Base-by-base conservation (phyloP, 2,113 vertebrate species). In the Tenebrosternarchus preto region DNA sequence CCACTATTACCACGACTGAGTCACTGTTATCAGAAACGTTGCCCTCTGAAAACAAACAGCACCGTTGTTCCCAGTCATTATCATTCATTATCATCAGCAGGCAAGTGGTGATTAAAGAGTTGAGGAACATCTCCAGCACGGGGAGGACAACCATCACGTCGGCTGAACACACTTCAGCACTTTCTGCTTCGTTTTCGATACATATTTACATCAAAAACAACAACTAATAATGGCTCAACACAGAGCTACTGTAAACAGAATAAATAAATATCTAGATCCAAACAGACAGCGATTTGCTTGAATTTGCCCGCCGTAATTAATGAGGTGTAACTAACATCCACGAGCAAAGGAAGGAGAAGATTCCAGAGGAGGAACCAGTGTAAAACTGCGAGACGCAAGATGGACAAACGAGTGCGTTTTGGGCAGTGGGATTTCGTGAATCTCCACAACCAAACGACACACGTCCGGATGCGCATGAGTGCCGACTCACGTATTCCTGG, bases 401-500 rank as follows among this genome's bases (percentile, higher is more conserved):
- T 0, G 56, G 20, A 1, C n/a, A 22, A 59, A 59, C 4, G 9
- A 59, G 56, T 4, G 56, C 4, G 19, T 56, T 56, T n/a, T 22
- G 43, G 43, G 43, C 19, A n/a, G 4, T n/a, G 56, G 9, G 56
- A 4, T 22, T n/a, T 5, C 9, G 19, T 59, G 2, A 59, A 59
- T 5, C 56, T 22, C 9, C 56, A 59, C n/a, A n/a, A 59, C 56
- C 19, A 59, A 59, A n/a, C 8, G 8, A 15, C 43, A 12, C 43
- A 1, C 43, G 43, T 15, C 11, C 11, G 15, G 29, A 67, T 7
- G 50, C 39, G 22, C 19, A 36, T 50, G 39, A 16, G 57, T 25
- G 3, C 22, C 11, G 72, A 95, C 96, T 95, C 90, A 96, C 95
- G 1, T 96, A 97, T 93, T 96, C 94, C 89, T 96, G 96, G 89